phyloP scores from a whole-genome alignment of 1,140 invertebrate genomes.

The Drosophila kepulauana region DNA sequence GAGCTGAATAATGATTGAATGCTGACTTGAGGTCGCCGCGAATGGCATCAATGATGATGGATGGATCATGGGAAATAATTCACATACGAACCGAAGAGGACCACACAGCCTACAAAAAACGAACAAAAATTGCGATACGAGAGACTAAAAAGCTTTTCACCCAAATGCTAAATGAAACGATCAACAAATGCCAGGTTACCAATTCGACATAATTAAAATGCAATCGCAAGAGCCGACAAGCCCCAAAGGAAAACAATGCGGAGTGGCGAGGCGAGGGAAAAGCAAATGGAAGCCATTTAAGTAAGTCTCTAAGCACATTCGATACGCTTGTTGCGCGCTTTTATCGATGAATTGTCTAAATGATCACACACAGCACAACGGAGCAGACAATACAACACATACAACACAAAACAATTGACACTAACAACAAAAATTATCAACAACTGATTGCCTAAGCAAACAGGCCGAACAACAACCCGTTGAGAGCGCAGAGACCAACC shows the following conservation, averaged over 20 bases:
- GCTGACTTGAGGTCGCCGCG: slow-evolving; percentile 59
- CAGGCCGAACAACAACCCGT: slow-evolving; percentile 23
- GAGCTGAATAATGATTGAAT: slow-evolving; percentile 73
- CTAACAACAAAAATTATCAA: slow-evolving; percentile 78
- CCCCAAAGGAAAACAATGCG: slow-evolving; percentile 26
- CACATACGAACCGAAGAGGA: slow-evolving; percentile 27
- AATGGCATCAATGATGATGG: slow-evolving; percentile 56
- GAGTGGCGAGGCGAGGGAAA: not conserved
- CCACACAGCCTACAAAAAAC: slow-evolving; percentile 50
- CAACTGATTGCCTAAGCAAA: slow-evolving; percentile 77
- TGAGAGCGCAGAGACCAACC: not conserved
- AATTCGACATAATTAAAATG: slow-evolving; percentile 77
- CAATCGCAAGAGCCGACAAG: slow-evolving; percentile 39
- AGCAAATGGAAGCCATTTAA: slow-evolving; percentile 55
- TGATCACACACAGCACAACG: slow-evolving; percentile 63
- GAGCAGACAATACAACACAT: slow-evolving; percentile 27
- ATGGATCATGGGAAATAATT: slow-evolving; percentile 72
- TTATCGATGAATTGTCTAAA: slow-evolving; percentile 76
- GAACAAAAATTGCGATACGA: not conserved
- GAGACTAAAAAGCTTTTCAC: slow-evolving; percentile 51
- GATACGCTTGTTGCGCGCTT: slow-evolving; percentile 72
- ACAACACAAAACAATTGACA: slow-evolving; percentile 56
- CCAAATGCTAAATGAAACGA: slow-evolving; percentile 59
- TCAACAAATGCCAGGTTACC: slow-evolving; percentile 55
- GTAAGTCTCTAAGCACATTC: slow-evolving; percentile 41